These are phyloP conservation scores for Sebastes umbrosus DNA, from an alignment of 2,797 vertebrate genomes.

Conservation along the genomic window DNA sequence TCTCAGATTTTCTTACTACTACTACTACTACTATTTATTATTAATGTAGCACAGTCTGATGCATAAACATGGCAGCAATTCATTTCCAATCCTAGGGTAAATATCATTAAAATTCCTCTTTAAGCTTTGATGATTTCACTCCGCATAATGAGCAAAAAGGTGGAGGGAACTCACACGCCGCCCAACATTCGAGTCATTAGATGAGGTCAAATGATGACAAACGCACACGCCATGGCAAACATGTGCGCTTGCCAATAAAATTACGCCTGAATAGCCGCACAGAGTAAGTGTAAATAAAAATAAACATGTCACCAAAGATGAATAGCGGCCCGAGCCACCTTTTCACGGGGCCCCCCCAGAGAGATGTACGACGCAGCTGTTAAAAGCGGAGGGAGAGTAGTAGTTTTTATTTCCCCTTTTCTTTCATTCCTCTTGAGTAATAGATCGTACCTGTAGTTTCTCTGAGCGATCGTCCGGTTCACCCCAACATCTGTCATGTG, in stretches of 20 bases:
- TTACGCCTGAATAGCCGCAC: constrained; percentile 54
- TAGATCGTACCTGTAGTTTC: constrained; percentile 58
- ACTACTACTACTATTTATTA: background rate
- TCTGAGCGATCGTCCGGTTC: constrained; percentile 51
- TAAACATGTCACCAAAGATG: constrained; percentile 77
- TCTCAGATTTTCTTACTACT: constrained; percentile 1
- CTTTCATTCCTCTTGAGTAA: constrained; percentile 63
- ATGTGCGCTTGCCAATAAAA: constrained; percentile 37
- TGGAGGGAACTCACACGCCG: background rate
- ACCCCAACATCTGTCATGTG: constrained; percentile 43
- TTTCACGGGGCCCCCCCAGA: constrained; percentile 49
- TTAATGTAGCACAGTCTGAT: background rate
- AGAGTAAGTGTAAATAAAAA: constrained; percentile 76
- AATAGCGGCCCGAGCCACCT: constrained; percentile 69
- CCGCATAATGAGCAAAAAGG: background rate
- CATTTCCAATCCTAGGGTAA: background rate
- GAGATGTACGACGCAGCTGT: constrained; percentile 72
- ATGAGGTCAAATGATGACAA: constrained; percentile 7
- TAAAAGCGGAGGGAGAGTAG: constrained; percentile 55
- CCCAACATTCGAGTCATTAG: background rate
- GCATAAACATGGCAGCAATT: constrained; percentile 12
- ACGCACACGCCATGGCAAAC: background rate
- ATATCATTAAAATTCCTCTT: background rate
- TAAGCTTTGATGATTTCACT: background rate
- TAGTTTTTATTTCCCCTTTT: constrained; percentile 50